Evolutionary conservation across 2,888 invertebrate genomes (phyloP).

Genomic region (Hypolimnas misippus): DNA sequence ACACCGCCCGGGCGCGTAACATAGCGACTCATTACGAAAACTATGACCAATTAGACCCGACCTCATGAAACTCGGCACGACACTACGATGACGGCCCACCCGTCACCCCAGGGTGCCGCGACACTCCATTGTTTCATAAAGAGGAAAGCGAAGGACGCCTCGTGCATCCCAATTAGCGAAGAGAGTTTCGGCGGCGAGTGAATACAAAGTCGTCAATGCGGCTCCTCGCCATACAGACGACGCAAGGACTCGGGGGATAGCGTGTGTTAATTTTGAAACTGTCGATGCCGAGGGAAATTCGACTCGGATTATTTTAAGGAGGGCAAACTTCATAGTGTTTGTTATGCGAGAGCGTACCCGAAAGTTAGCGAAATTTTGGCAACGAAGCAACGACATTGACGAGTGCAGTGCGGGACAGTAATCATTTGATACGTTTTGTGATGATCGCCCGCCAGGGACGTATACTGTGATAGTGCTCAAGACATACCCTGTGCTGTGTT

Average conservation of each 20-base stretch:
- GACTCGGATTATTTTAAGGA: constrained; percentile 53
- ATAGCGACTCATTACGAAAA: constrained; percentile 49
- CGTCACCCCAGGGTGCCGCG: constrained; percentile 67
- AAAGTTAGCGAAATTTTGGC: constrained; percentile 77
- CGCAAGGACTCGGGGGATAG: constrained; percentile 65
- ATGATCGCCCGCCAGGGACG: constrained; percentile 62
- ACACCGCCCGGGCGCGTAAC: constrained; percentile 59
- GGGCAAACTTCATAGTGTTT: constrained; percentile 60
- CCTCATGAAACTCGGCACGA: constrained; percentile 38
- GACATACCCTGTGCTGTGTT: constrained; percentile 28
- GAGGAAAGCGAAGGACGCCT: constrained; percentile 75
- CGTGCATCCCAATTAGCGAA: constrained; percentile 75
- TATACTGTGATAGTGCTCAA: constrained; percentile 53
- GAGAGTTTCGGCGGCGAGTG: constrained; percentile 79
- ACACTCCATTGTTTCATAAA: constrained; percentile 71
- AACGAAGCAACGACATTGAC: constrained; percentile 52
- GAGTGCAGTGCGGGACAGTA: constrained; percentile 52
- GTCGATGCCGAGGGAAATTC: constrained; percentile 56
- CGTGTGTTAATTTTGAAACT: constrained; percentile 57
- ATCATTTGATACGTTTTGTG: constrained; percentile 61
- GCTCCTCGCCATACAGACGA: constrained; percentile 53
- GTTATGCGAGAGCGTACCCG: constrained; percentile 62
- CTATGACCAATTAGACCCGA: constrained; percentile 48
- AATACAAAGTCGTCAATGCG: constrained; percentile 69
- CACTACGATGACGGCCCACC: constrained; percentile 61